These are phyloP conservation scores for Megalops cyprinoides DNA, from an alignment of 2,797 vertebrate species.

Conservation along the genomic window DNA sequence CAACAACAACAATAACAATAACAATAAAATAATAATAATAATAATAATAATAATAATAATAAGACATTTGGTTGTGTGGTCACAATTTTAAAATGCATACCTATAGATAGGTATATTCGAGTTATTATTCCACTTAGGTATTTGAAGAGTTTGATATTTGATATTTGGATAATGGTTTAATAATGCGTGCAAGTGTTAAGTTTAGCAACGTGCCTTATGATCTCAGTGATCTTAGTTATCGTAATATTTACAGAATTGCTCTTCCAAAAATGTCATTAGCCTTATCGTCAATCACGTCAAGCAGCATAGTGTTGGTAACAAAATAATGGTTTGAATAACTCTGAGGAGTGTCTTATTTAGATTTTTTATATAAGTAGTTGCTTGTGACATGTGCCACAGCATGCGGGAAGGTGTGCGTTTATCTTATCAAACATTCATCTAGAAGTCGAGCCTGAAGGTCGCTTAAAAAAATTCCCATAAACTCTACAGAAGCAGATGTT, in stretches of 20 bases:
- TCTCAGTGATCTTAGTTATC: neutral
- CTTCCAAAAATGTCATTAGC: neutral
- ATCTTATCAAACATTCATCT: slow-evolving; percentile 23
- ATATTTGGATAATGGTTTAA: neutral
- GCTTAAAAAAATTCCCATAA: neutral
- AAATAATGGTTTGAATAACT: neutral
- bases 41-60: slow-evolving; percentile 4
- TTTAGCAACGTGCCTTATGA: neutral
- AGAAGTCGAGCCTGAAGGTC: slow-evolving; percentile 29
- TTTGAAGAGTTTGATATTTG: neutral
- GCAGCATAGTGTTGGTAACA: neutral
- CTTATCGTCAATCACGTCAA: neutral
- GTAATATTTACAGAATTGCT: neutral
- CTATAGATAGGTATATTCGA: no score
- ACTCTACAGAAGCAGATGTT: slow-evolving; percentile 2
- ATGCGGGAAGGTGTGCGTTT: neutral
- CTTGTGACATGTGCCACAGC: neutral
- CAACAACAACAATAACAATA: slow-evolving; percentile 5
- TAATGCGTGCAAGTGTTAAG: neutral
- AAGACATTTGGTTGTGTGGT: neutral
- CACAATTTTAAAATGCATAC: no score
- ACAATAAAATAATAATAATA: slow-evolving; percentile 26
- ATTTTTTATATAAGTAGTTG: no score
- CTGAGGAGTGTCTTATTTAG: no score
- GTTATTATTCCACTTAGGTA: no score